Evolutionary conservation across 2,113 vertebrate genomes (phyloP), one percentile per base, ranked within the genome.

Genomic region (Ailuropoda melanoleuca): DNA sequence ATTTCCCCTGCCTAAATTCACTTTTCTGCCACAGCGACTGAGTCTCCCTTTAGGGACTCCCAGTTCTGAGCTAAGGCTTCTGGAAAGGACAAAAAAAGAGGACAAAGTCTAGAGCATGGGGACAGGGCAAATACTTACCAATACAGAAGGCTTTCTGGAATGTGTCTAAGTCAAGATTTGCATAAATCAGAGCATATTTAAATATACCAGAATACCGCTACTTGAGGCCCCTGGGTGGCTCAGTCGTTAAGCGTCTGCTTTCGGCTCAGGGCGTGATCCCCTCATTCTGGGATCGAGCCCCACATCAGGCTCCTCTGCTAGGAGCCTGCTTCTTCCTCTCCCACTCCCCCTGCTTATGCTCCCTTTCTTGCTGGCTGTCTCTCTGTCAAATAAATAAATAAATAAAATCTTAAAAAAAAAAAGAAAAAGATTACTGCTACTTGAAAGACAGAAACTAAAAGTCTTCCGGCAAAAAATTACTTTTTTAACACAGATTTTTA

Each of bases 401-500:
- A 43, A 43, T 43, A 43, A 6, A 43, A 43, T 43, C 43, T 43
- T 43, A 43, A 43, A 43, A 43, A 43, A 43, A 39, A 39, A 43
- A 43, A n/a, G n/a, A n/a, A 43, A 43, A 43, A 29, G 37, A 82
- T 70, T 81, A 78, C 4, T 60, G 24, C 1, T 53, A 29, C 26
- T 50, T 53, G 48, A 82, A 88, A 53, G 17, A 77, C 8, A 80
- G 11, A 48, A 70, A 85, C 37, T 81, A 53, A 34, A 93, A 62
- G 80, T 81, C 10, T 56, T 26, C 80, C 4, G 46, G 13, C 11
- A 81, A 90, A 86, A 77, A 68, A 68, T 70, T 34, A 46, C 68
- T 83, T 81, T 94, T 46, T 53, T 86, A 81, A 93, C n/a, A 24
- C 6, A 77, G 18, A 96, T 84, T 92, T 86, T 26, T 53, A 75